Base-by-base conservation (phyloP, 2,797 vertebrate genomes). In the Lepus townsendii region DNA sequence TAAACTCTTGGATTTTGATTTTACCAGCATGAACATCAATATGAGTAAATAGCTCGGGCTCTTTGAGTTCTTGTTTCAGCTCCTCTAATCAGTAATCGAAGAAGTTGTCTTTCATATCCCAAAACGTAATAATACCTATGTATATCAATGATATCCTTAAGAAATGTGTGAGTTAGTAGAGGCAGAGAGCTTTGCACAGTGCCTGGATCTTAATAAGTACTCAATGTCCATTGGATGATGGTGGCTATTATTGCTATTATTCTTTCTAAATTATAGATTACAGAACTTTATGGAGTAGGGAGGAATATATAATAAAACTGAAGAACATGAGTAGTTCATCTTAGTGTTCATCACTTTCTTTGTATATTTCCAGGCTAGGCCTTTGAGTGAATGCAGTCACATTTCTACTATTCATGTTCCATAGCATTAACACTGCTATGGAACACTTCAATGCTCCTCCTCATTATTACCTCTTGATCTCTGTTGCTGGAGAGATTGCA, bases 1-100 rank as follows among this genome's bases (percentile, higher is more conserved):
- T 54, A 27, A 27, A 19, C 38, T 83, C 91, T 93, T 91, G 65
- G 50, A 84, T 90, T 90, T 95, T 62, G 12, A 66, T 82, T 82
- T 80, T 83, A 80, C 38, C 69, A 42, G 24, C 5, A 52, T 50
- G 69, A 90, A 78, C 75, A 82, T 92, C 27, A 85, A 4, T 80
- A 54, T 22, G 3, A 6, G 4, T 75, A 79, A 91, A 79, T 32
- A 77, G 3, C 47, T 71, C 8, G 20, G 68, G 32, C 5, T 57
- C 68, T 79, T n/a, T 57, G 60, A 6, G 5, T 62, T 87, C 4
- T 82, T 10, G 73, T 57, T 72, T 73, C n/a, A 66, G 0, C 50
- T 88, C 42, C 32, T 79, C 47, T 90, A 80, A 52, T 91, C 71
- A 68, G 12, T 85, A 66, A 20, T 54, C 68, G 4, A 93, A 84